phyloP scores from a whole-genome alignment of 2,888 invertebrate genomes.

The Agrotis segetum region DNA sequence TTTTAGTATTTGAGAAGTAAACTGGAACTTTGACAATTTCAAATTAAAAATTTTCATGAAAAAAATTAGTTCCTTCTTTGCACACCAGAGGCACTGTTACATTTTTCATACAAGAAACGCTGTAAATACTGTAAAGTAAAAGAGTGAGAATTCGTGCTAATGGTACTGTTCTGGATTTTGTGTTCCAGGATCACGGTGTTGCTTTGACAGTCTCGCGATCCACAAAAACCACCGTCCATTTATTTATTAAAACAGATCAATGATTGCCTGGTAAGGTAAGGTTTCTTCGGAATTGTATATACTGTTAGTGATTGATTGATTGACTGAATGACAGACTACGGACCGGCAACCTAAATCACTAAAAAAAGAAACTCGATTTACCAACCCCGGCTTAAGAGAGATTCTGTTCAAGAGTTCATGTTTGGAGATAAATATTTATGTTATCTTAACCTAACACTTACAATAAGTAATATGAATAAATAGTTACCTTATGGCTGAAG shows the following conservation, averaged over 20 bases:
- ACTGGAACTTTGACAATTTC: too few species aligned
- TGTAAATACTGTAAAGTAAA: too few species aligned
- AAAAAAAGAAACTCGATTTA: slow-evolving; percentile 17
- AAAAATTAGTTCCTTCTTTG: too few species aligned
- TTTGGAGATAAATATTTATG: slow-evolving; percentile 5
- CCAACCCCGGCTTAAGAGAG: neutral
- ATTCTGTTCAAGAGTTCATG: neutral
- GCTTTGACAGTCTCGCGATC: too few species aligned
- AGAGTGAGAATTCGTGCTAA: too few species aligned
- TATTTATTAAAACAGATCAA: slow-evolving; percentile 11
- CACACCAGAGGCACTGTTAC: too few species aligned
- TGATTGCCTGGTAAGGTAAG: neutral
- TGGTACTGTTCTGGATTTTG: too few species aligned
- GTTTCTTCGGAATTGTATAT: neutral
- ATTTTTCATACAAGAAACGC: too few species aligned
- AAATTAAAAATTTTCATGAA: too few species aligned
- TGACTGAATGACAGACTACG: slow-evolving; percentile 13
- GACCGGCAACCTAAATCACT: slow-evolving; percentile 4
- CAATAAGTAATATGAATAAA: slow-evolving; percentile 11
- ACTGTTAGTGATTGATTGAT: slow-evolving; percentile 33
- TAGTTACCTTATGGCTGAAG: neutral
- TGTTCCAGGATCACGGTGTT: too few species aligned
- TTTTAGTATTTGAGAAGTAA: too few species aligned
- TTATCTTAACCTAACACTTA: slow-evolving; percentile 21
- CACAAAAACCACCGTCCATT: slow-evolving; percentile 1